A percentile compares a stretch with the other conserved stretches of the same genome.
phyloP scores from a whole-genome alignment of 2,113 vertebrate species.

The Sphaerodactylus townsendi region DNA sequence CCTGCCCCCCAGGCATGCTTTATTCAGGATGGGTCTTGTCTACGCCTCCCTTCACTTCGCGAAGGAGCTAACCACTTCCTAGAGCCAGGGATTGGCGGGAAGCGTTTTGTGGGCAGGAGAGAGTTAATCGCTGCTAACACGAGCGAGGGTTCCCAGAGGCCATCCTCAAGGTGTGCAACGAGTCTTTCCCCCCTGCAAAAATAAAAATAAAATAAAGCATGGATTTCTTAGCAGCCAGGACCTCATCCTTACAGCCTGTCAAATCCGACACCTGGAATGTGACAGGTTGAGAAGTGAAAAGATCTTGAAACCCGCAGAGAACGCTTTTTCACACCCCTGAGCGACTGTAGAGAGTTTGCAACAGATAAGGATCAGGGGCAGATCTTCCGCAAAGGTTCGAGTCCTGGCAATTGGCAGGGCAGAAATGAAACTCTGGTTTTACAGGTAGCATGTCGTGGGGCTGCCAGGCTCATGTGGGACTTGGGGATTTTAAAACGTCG shows the following conservation, averaged over 20 bases:
- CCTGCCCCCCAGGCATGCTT: neutral
- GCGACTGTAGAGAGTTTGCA: neutral
- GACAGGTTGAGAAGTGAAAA: neutral
- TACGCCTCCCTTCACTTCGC: neutral
- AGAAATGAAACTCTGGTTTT: neutral
- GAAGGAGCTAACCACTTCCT: neutral
- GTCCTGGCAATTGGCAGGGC: neutral
- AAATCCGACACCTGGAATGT: constrained; percentile 7
- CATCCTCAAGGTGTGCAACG: neutral
- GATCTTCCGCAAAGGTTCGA: neutral
- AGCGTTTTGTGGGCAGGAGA: neutral
- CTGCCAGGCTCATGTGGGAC: no score
- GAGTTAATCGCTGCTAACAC: neutral
- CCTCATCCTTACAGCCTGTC: neutral
- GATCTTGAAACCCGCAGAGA: neutral
- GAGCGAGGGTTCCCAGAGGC: neutral
- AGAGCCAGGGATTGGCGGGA: neutral
- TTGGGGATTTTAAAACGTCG: no score
- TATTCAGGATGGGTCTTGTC: constrained; percentile 27
- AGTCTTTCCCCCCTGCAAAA: neutral
- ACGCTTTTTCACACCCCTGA: neutral
- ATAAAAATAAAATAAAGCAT: neutral
- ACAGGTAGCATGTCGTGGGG: neutral
- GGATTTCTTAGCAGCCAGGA: neutral
- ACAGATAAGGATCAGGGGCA: neutral